Evolutionary conservation across 2,113 vertebrate genomes (phyloP).

Genomic region (Rhineura floridana): DNA sequence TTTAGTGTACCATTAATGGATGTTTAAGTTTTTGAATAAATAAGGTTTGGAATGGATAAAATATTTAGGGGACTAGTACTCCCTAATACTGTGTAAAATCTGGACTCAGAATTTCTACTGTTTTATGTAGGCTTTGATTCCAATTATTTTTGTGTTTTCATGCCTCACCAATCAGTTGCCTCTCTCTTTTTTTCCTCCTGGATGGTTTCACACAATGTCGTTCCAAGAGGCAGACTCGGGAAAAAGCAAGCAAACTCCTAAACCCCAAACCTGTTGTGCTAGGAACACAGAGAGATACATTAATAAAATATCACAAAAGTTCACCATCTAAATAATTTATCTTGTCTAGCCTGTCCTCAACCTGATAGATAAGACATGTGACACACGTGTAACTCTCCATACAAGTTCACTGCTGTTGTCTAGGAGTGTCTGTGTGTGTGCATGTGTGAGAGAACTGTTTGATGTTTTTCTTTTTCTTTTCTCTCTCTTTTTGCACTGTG

Average conservation of each 20-base stretch:
- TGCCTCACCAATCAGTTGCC: background rate
- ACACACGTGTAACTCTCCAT: slow-evolving; percentile 11
- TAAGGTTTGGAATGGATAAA: background rate
- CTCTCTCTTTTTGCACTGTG: background rate
- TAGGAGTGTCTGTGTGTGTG: background rate
- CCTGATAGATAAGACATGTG: background rate
- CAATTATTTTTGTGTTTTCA: background rate
- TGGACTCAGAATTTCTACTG: background rate
- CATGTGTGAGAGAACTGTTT: background rate
- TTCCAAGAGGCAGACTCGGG: accelerated
- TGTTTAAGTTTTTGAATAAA: too few species aligned
- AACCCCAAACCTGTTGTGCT: accelerated
- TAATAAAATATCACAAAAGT: accelerated
- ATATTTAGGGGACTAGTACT: background rate
- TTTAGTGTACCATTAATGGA: too few species aligned
- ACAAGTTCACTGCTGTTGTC: slow-evolving; percentile 18
- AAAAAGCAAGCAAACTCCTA: background rate
- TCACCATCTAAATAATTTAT: background rate
- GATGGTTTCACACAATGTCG: accelerated
- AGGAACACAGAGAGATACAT: accelerated
- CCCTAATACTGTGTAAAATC: background rate
- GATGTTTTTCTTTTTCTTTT: too few species aligned
- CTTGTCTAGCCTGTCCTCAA: accelerated
- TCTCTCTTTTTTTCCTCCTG: background rate
- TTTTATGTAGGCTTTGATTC: background rate